Evolutionary conservation across 2,888 invertebrate genomes (phyloP).

Genomic region (Cataglyphis cursor): DNA sequence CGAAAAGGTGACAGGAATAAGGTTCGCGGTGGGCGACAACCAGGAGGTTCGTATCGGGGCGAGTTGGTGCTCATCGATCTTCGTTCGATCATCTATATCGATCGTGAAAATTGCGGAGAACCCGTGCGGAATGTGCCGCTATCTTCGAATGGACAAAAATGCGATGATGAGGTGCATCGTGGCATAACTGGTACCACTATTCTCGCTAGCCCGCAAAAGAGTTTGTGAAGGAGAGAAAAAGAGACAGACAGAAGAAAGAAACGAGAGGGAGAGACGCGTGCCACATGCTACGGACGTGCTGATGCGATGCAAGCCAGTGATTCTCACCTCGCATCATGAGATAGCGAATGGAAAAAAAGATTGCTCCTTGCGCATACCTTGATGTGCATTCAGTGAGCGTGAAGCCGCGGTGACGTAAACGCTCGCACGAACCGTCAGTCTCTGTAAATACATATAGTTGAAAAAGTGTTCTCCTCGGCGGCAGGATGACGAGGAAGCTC

Average conservation of each 20-base stretch:
- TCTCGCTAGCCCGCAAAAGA: neutral
- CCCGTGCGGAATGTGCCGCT: conserved; percentile 12
- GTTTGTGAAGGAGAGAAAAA: conserved; percentile 16
- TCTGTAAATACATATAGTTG: neutral
- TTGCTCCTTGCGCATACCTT: conserved; percentile 52
- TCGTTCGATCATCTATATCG: neutral
- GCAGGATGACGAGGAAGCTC: conserved; percentile 94
- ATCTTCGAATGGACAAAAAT: neutral
- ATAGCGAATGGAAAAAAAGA: conserved; percentile 54
- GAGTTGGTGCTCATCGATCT: neutral
- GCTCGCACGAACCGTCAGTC: conserved; percentile 28
- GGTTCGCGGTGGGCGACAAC: conserved; percentile 50
- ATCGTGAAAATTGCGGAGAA: neutral
- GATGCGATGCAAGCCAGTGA: conserved; percentile 64
- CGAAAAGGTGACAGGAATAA: conserved; percentile 65
- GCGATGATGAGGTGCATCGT: conserved; percentile 13
- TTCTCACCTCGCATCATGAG: conserved; percentile 64
- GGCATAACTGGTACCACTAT: conserved; percentile 11
- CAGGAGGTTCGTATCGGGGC: neutral
- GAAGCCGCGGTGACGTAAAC: conserved; percentile 67
- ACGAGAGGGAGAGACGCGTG: conserved; percentile 38
- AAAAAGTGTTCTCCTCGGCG: conserved; percentile 12
- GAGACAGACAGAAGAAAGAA: conserved; percentile 51
- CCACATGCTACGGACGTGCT: conserved; percentile 69
- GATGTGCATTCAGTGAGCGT: conserved; percentile 66